Evolutionary conservation across 2,797 vertebrate species (phyloP), one percentile per base, ranked within the genome.

Genomic region (Hyperoplus lanceolatus): DNA sequence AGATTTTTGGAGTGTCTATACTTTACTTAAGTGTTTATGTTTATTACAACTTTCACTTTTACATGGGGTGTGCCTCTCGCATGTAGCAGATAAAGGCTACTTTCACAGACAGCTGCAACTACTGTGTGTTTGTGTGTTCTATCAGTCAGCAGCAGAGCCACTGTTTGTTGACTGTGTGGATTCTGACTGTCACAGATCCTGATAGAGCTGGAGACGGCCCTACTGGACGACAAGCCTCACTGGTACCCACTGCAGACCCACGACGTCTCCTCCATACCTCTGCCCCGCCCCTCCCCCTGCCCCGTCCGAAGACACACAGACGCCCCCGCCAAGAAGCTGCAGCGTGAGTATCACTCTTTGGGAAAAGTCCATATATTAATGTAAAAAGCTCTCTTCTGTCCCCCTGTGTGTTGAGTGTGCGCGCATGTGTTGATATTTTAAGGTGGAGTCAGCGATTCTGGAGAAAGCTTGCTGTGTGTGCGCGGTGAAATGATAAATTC

Each of bases 231-330:
- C 92, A 97, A 99, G 84, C 97, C 98, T 85, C 98, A 99, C 87
- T 99, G 97, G 98, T 99, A 99, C 92, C 98, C 98, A 77, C 96
- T 99, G 82, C 98, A 99, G 94, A 97, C 97, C 38, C 98, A 99
- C 16, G 98, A 99, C 89, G 94, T 97, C 86, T 99, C 97, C 81
- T 99, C 98, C 92, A 98, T 98, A 93, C 98, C 98, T 89, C 96
- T 99, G 92, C 98, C 98, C 91, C 95, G 96, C 63, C 96, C 97
- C 70, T 99, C 98, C 69, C 98, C 98, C 14, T 99, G 96, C 95
- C 95, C 97, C 94, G 96, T 97, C 87, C 95, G 98, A 82, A 96
- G 97, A 94, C 96, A 98, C 89, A 89, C 93, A 66, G 97, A 99
- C 64, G 94, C 94, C 82, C 95, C 96, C 61, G 94, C 94, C 93